Evolutionary conservation across 2,888 invertebrate genomes (phyloP).

Genomic region (Xiphydria camelus): DNA sequence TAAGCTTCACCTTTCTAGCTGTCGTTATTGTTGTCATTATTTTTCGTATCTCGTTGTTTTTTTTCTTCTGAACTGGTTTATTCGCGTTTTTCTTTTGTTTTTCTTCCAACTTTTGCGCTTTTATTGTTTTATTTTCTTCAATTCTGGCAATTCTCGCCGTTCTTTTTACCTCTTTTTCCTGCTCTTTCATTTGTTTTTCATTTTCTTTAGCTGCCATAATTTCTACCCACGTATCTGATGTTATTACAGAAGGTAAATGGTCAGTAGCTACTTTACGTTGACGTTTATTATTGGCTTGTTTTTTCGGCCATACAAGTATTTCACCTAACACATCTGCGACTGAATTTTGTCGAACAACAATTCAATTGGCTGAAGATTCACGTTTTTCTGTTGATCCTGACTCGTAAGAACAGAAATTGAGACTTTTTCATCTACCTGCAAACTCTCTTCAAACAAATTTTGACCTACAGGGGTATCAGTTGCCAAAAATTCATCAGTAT

Average conservation of each 20-base stretch:
- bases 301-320: constrained; percentile 8
- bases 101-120: neutral
- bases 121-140: neutral
- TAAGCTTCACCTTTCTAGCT: neutral
- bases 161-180: constrained; percentile 6
- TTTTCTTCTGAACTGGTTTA: neutral
- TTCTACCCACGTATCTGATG: constrained; percentile 7
- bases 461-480: neutral
- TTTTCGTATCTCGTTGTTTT: neutral
- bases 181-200: constrained; percentile 8
- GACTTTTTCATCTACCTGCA: neutral
- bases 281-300: constrained; percentile 6
- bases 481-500: neutral
- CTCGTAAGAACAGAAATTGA: neutral
- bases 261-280: constrained; percentile 4
- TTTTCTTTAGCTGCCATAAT: constrained; percentile 13
- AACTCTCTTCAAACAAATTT: neutral
- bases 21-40: neutral
- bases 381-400: neutral
- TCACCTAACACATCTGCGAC: constrained; percentile 2
- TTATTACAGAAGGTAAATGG: constrained; percentile 8
- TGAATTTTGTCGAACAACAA: neutral
- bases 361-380: neutral
- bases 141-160: neutral
- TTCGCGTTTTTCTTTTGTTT: neutral